phyloP scores from a whole-genome alignment of 2,888 invertebrate species.

The Pycnomerus fuliginosus region DNA sequence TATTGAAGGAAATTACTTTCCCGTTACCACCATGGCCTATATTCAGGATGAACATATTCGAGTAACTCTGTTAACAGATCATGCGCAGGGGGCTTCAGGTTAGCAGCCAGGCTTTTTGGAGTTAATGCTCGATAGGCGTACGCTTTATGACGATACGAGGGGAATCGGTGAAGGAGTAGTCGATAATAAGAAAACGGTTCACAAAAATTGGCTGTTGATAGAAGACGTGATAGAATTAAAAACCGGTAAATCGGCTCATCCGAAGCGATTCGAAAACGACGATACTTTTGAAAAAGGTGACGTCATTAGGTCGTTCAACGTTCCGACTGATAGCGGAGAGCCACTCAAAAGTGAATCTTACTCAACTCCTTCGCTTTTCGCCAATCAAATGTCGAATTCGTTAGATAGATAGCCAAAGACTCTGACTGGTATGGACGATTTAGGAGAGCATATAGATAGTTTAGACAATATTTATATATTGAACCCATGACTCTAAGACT shows the following conservation, averaged over 20 bases:
- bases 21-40: conserved; percentile 89
- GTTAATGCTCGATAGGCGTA: conserved; percentile 91
- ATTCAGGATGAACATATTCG: conserved; percentile 74
- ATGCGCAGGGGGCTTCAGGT: conserved; percentile 89
- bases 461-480: conserved; percentile 59
- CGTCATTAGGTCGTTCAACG: conserved; percentile 46
- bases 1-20: conserved; percentile 95
- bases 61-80: conserved; percentile 78
- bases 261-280: conserved; percentile 40
- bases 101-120: conserved; percentile 89
- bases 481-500: conserved; percentile 69
- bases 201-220: conserved; percentile 82
- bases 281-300: conserved; percentile 48
- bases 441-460: conserved; percentile 44
- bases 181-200: conserved; percentile 81
- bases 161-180: conserved; percentile 95
- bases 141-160: conserved; percentile 91
- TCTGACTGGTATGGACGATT: conserved; percentile 54
- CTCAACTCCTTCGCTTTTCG: conserved; percentile 63
- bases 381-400: conserved; percentile 72
- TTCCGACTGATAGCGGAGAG: conserved; percentile 36
- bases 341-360: conserved; percentile 46
- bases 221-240: conserved; percentile 60
- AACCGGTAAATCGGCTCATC: conserved; percentile 32
- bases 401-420: conserved; percentile 58